Evolutionary conservation across 2,113 vertebrate species (phyloP).

Genomic region (Chiloscyllium plagiosum): DNA sequence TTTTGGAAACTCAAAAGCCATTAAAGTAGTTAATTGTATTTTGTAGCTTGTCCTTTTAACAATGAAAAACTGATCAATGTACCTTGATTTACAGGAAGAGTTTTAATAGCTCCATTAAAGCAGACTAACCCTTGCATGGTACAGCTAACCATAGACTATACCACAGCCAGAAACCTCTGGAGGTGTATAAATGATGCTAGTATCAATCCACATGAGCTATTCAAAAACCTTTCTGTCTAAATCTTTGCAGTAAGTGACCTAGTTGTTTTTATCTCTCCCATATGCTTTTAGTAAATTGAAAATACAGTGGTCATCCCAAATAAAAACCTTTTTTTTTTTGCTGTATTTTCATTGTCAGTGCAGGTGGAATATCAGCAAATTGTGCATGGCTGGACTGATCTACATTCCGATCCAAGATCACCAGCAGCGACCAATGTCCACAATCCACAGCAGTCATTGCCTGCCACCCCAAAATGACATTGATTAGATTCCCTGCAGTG

Average conservation of each 20-base stretch:
- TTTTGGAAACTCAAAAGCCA: neutral
- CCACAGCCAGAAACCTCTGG: neutral
- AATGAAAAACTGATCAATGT: neutral
- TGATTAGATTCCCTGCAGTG: neutral
- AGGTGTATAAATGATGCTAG: neutral
- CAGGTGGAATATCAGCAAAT: neutral
- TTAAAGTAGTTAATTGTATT: slow-evolving; percentile 25
- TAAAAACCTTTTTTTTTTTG: neutral
- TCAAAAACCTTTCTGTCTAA: neutral
- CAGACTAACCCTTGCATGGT: neutral
- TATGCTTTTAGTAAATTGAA: neutral
- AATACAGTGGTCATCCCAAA: neutral
- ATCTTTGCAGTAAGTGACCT: neutral
- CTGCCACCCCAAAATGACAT: neutral
- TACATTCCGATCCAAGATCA: neutral
- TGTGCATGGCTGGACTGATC: neutral
- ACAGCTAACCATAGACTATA: neutral
- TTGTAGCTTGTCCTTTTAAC: neutral
- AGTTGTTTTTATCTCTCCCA: neutral
- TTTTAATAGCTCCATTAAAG: neutral
- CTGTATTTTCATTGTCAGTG: neutral
- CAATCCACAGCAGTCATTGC: neutral
- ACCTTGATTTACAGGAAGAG: slow-evolving; percentile 7
- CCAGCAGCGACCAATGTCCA: neutral
- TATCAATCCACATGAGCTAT: neutral